Conservation (phyloP, 1,140 invertebrate genomes). For the Pectinophora gossypiella region DNA sequence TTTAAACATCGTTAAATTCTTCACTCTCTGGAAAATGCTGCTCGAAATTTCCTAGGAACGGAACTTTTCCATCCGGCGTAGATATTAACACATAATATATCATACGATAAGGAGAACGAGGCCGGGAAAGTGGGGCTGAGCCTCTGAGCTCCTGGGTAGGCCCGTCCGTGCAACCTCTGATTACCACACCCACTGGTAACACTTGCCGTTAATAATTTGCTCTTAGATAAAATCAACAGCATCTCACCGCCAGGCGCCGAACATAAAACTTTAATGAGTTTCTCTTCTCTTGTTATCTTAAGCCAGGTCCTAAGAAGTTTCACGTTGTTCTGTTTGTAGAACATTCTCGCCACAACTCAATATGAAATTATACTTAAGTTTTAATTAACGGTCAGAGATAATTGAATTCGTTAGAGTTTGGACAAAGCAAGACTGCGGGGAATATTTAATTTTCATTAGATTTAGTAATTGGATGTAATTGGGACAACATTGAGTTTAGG, state of each 20-base stretch:
- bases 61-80: background rate
- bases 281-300: slow-evolving; percentile 55
- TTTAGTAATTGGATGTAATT: background rate
- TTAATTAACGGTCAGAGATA: slow-evolving; percentile 37
- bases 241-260: slow-evolving; percentile 22
- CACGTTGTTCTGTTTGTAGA: slow-evolving; percentile 45
- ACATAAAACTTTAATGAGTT: slow-evolving; percentile 67
- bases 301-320: slow-evolving; percentile 36
- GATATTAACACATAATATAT: too few relatives aligned
- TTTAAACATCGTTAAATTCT: background rate
- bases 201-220: background rate
- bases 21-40: background rate
- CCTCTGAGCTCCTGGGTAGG: too few relatives aligned
- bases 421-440: slow-evolving; percentile 11
- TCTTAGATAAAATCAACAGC: slow-evolving; percentile 29
- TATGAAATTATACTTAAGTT: slow-evolving; percentile 40
- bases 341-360: slow-evolving; percentile 31
- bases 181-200: too few relatives aligned
- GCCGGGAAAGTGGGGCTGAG: too few relatives aligned
- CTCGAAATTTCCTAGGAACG: background rate
- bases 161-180: too few relatives aligned
- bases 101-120: too few relatives aligned
- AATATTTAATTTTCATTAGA: background rate
- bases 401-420: slow-evolving; percentile 24
- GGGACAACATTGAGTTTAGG: too few relatives aligned